A percentile compares a stretch with the other conserved stretches of the same genome.
These are phyloP conservation scores for Aramus guarauna DNA, from an alignment of 2,113 vertebrate species.

Conservation along the genomic window DNA sequence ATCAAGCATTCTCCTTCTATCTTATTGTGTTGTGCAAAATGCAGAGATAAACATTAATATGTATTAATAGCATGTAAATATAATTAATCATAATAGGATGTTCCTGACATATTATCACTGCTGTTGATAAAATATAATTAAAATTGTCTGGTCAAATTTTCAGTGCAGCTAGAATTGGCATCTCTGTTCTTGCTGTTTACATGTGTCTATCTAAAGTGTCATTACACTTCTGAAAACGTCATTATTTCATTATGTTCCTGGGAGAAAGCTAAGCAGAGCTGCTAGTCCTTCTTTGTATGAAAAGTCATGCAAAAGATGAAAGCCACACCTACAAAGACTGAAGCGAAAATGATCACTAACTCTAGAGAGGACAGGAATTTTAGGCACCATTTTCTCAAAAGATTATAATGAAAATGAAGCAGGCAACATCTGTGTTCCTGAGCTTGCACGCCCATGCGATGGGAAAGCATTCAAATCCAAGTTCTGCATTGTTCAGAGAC, in stretches of 20 bases:
- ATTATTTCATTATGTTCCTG: background rate
- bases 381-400: background rate
- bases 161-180: background rate
- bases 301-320: background rate
- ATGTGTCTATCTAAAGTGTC: background rate
- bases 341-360: background rate
- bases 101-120: conserved; percentile 4
- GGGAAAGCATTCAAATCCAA: background rate
- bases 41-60: conserved; percentile 7
- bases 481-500: background rate
- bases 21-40: background rate
- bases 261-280: background rate
- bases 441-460: background rate
- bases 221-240: background rate
- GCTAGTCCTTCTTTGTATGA: background rate
- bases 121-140: conserved; percentile 51
- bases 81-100: conserved; percentile 46
- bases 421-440: background rate
- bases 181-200: background rate
- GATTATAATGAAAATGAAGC: background rate
- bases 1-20: conserved; percentile 12
- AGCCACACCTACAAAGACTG: background rate
- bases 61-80: conserved; percentile 28
- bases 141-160: conserved; percentile 1
- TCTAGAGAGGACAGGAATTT: background rate